A percentile compares a stretch with the other conserved stretches of the same genome.
phyloP scores from a whole-genome alignment of 2,113 vertebrate genomes.

The Prietella phreatophila region DNA sequence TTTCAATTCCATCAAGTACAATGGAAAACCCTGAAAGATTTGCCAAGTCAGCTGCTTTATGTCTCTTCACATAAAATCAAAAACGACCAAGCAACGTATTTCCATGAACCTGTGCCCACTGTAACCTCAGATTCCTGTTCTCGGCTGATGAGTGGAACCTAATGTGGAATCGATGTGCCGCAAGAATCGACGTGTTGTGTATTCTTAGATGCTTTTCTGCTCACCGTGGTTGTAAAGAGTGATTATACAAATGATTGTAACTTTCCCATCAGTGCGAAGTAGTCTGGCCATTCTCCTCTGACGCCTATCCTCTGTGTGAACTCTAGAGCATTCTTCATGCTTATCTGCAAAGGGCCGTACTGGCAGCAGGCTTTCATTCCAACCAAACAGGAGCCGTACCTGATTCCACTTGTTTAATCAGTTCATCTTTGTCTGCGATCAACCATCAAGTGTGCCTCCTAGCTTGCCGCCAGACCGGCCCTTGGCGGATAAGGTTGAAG shows the following conservation, averaged over 20 bases:
- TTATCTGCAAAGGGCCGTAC: background rate
- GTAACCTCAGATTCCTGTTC: background rate
- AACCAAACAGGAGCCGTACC: background rate
- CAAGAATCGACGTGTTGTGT: background rate
- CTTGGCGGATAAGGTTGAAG: background rate
- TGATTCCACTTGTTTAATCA: background rate
- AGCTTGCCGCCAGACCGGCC: background rate
- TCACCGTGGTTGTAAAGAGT: background rate
- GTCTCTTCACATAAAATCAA: background rate
- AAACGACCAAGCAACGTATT: background rate
- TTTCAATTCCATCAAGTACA: background rate
- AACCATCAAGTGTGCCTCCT: background rate
- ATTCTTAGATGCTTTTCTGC: background rate
- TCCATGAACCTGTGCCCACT: background rate
- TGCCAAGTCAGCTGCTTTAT: constrained; percentile 1
- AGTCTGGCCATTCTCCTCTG: background rate
- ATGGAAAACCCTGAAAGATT: background rate
- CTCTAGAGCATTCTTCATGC: background rate
- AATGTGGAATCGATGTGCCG: background rate
- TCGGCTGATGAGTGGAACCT: background rate
- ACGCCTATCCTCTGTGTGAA: background rate
- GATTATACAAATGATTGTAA: background rate
- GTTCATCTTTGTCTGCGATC: background rate
- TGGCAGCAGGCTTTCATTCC: background rate
- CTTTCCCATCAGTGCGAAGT: background rate